These are phyloP conservation scores for Motacilla alba DNA, from an alignment of 2,113 vertebrate genomes.

Conservation along the genomic window DNA sequence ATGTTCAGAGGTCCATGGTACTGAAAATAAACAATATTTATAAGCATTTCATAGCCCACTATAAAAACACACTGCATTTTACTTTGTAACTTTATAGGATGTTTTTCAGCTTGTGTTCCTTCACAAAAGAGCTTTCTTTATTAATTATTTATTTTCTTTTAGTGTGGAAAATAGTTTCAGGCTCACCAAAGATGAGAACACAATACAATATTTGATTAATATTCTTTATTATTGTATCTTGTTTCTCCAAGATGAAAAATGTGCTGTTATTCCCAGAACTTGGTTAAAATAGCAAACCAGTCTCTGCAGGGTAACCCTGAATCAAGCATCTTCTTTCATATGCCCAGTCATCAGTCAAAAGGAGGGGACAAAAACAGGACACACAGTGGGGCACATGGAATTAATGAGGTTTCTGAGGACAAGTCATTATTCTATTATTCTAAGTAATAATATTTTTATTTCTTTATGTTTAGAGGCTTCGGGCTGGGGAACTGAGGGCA, in stretches of 20 bases:
- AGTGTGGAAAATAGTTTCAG: slow-evolving; percentile 12
- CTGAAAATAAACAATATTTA: slow-evolving; percentile 49
- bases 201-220: slow-evolving; percentile 40
- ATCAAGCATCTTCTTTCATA: slow-evolving; percentile 26
- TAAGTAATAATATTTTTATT: slow-evolving; percentile 46
- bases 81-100: slow-evolving; percentile 33
- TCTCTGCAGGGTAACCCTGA: slow-evolving; percentile 28
- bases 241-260: slow-evolving; percentile 47
- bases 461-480: neutral
- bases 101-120: slow-evolving; percentile 17
- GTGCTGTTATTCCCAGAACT: slow-evolving; percentile 28
- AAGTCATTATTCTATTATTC: slow-evolving; percentile 21
- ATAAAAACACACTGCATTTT: neutral
- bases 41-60: neutral
- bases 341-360: neutral
- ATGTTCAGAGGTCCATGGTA: slow-evolving; percentile 54
- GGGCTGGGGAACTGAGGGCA: neutral
- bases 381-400: slow-evolving; percentile 2
- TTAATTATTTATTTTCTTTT: slow-evolving; percentile 43
- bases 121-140: neutral
- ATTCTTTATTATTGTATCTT: slow-evolving; percentile 46
- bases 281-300: slow-evolving; percentile 39
- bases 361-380: slow-evolving; percentile 12
- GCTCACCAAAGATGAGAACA: slow-evolving; percentile 12
- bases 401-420: slow-evolving; percentile 4